Conservation (phyloP, 2,888 invertebrate genomes). For the Phalera bucephala region DNA sequence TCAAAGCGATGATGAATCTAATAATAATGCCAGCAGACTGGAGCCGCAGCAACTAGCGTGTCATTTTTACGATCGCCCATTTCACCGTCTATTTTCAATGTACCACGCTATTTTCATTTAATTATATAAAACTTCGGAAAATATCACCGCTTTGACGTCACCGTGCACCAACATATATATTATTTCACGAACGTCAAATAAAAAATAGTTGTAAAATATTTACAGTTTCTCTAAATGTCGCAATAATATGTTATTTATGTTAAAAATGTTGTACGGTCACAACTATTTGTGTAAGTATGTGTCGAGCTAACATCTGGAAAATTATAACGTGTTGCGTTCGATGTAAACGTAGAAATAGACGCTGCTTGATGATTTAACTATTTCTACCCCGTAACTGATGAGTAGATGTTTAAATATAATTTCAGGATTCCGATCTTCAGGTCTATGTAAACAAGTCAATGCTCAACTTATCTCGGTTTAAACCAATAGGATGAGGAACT, state of each 20-base stretch:
- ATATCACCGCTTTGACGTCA: conserved; percentile 43
- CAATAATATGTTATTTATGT: conserved; percentile 57
- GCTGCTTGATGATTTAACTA: conserved; percentile 32
- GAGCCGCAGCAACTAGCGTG: conserved; percentile 4
- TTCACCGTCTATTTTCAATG: conserved; percentile 25
- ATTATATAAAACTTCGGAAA: conserved; percentile 34
- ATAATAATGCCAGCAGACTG: conserved; percentile 5
- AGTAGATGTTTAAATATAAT: too few species aligned
- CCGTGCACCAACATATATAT: conserved; percentile 32
- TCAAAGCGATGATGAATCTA: neutral
- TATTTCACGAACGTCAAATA: conserved; percentile 35
- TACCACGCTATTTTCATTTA: conserved; percentile 31
- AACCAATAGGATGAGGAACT: too few species aligned
- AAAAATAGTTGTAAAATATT: conserved; percentile 34
- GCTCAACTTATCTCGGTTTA: too few species aligned
- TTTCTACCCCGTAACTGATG: too few species aligned
- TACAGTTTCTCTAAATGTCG: conserved; percentile 47
- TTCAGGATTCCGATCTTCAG: too few species aligned
- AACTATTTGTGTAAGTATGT: conserved; percentile 38
- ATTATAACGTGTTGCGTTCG: conserved; percentile 34
- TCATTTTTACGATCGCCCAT: conserved; percentile 31
- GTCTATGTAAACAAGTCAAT: too few species aligned
- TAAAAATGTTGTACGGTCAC: conserved; percentile 26
- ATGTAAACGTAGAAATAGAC: conserved; percentile 24
- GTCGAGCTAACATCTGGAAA: conserved; percentile 33